Evolutionary conservation across 2,888 invertebrate genomes (phyloP).

Genomic region (Zele albiditarsus): DNA sequence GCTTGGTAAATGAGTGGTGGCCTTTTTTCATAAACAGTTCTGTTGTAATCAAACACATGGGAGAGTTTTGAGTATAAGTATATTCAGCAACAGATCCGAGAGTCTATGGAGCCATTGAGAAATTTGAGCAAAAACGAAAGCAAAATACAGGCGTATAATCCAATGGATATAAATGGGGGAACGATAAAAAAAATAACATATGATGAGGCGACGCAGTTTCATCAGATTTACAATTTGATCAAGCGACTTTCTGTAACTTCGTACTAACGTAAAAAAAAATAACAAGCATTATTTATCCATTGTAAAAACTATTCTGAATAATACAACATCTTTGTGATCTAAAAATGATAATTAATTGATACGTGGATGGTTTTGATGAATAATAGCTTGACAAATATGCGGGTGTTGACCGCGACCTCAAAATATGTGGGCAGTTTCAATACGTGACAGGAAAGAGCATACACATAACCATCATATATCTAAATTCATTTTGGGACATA

Average conservation of each 20-base stretch:
- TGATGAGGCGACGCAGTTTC: background rate
- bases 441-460: conserved; percentile 49
- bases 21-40: background rate
- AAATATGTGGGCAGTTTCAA: conserved; percentile 41
- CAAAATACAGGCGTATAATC: conserved; percentile 1
- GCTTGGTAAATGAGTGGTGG: background rate
- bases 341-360: conserved; percentile 2
- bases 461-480: conserved; percentile 29
- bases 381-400: conserved; percentile 38
- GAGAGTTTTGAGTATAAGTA: background rate
- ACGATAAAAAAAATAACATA: background rate
- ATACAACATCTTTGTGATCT: background rate
- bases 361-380: background rate
- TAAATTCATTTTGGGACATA: conserved; percentile 45
- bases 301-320: conserved; percentile 5
- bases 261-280: background rate
- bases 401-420: conserved; percentile 46
- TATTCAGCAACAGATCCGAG: background rate
- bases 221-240: conserved; percentile 35
- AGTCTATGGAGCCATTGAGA: background rate
- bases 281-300: background rate
- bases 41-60: background rate
- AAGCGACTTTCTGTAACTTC: background rate
- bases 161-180: background rate
- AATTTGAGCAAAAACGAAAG: conserved; percentile 34